Evolutionary conservation across 2,888 invertebrate genomes (phyloP), one percentile per base, ranked within the genome.

Genomic region (Scaeva pyrastri): DNA sequence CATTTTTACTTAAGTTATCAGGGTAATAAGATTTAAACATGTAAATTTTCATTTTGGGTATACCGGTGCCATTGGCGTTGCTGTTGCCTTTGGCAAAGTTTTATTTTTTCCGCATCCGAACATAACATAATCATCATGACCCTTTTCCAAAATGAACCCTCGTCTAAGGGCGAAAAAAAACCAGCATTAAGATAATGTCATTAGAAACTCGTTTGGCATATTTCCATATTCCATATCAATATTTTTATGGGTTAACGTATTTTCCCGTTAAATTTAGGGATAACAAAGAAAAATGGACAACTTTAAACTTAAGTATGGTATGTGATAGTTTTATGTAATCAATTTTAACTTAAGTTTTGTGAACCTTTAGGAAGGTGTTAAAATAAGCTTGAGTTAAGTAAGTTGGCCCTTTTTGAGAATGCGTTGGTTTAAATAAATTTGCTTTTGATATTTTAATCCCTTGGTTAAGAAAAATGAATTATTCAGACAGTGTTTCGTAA

Each of bases 151-250:
- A 64, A 26, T 12, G 16, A 16, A 64, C 64, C 64, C 64, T 64
- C 19, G 64, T 64, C 64, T 45, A 16, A 12, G 3, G 12, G n/a
- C n/a, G n/a, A n/a, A 45, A 48, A 19, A 36, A 19, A 16, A 19
- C 36, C 39, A 48, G 64, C 7, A 31, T 31, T 64, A 41, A n/a
- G 66, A 31, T 48, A 31, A 45, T 66, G 66, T 66, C 48, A 66
- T 66, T 36, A 66, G 26, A 48, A 66, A 26, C 66, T 66, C 66
- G 48, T 66, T 66, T 66, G 66, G 66, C 48, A 66, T 45, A 16
- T 64, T 66, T 66, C 60, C 60, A 39, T 58, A 58, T 58, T 58
- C 26, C 36, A 21, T 60, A 41, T 41, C 39, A 60, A 41, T 41
- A 39, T 26, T 60, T 60, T 11, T 45, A 45, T 56, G 31, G 31